Conservation (phyloP, 64 coral and sea anemone species). For the Acropora yongei region DNA sequence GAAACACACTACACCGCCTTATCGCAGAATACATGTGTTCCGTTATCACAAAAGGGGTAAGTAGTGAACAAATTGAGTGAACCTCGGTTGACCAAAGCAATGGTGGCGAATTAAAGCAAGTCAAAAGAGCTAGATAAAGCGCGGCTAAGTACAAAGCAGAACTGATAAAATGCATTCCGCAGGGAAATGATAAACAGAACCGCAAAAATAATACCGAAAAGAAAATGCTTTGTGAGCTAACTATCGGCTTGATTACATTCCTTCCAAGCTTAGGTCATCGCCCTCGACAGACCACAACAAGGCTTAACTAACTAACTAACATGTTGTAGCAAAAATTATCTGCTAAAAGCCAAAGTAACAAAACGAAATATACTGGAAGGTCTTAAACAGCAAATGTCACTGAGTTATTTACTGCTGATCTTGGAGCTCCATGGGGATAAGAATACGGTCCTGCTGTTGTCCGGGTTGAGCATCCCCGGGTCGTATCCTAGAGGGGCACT, state of each 20-base stretch:
- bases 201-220: not conserved
- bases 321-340: not conserved
- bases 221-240: not conserved
- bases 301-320: not conserved
- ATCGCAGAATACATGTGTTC: too few relatives aligned
- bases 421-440: not conserved
- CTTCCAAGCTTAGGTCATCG: not conserved
- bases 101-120: too few relatives aligned
- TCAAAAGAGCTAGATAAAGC: too few relatives aligned
- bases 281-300: not conserved
- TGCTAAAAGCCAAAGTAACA: not conserved
- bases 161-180: not conserved
- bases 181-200: not conserved
- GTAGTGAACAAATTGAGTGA: too few relatives aligned
- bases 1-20: too few relatives aligned
- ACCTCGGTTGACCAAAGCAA: too few relatives aligned
- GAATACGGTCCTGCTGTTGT: not conserved
- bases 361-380: not conserved
- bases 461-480: not conserved
- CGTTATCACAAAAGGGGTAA: too few relatives aligned
- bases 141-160: too few relatives aligned
- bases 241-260: not conserved
- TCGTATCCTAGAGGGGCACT: not conserved
- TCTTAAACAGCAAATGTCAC: not conserved
- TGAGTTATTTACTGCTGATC: not conserved